Percentiles rank a stretch among this genome's conserved stretches.
phyloP scores from a whole-genome alignment of 2,797 vertebrate species.

The Rhinatrema bivittatum region DNA sequence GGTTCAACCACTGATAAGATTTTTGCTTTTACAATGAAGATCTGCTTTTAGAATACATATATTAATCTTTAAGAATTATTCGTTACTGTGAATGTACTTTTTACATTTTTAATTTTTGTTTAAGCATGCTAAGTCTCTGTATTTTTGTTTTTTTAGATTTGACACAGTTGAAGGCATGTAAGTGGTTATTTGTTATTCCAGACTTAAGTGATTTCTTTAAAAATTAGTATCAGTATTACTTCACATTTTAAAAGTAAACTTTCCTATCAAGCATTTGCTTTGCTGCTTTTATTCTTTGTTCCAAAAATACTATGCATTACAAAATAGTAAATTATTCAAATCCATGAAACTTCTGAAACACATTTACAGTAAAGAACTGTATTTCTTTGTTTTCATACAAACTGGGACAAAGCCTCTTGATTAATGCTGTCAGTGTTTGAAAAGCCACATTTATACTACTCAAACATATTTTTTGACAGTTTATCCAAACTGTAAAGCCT shows the following conservation, averaged over 20 bases:
- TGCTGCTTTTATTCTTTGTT: constrained; percentile 4
- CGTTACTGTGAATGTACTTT: too few species aligned
- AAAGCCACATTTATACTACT: too few species aligned
- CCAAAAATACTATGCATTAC: constrained; percentile 25
- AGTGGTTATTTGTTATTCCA: constrained; percentile 75
- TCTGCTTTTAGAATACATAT: constrained; percentile 18
- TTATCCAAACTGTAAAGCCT: too few species aligned
- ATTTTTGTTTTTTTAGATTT: constrained; percentile 81
- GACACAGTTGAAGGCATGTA: constrained; percentile 93
- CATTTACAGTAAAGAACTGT: not conserved
- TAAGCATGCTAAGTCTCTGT: constrained; percentile 76
- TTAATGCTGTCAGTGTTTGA: not conserved
- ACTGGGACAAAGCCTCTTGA: too few species aligned
- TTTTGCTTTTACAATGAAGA: constrained; percentile 22
- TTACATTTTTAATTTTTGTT: constrained; percentile 66
- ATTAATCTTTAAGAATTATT: constrained; percentile 4
- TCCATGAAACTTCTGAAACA: not conserved
- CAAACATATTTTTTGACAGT: too few species aligned
- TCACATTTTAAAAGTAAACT: too few species aligned
- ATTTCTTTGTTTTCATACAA: not conserved
- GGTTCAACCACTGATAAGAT: constrained; percentile 36
- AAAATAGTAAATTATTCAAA: too few species aligned
- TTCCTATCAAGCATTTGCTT: too few species aligned
- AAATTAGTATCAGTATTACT: constrained; percentile 38
- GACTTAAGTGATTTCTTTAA: constrained; percentile 27